These are phyloP conservation scores for Pheosia gnoma DNA, from an alignment of 2,888 invertebrate genomes.

Conservation along the genomic window DNA sequence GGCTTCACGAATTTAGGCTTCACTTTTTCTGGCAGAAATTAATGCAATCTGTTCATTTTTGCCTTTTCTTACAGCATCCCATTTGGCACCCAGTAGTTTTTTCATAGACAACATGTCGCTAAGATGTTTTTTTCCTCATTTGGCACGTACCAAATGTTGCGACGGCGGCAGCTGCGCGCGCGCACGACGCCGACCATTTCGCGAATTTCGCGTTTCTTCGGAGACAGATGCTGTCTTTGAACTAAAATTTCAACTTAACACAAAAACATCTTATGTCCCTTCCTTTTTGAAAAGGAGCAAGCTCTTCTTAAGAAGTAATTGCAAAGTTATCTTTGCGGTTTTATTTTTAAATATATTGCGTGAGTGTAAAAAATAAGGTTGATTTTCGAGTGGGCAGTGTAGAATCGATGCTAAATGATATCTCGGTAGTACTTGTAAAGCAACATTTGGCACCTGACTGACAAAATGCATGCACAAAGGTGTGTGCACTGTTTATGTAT, in stretches of 20 bases:
- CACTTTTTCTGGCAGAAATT: constrained; percentile 2
- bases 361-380: constrained; percentile 10
- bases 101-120: constrained; percentile 48
- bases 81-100: constrained; percentile 17
- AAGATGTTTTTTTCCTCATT: constrained; percentile 47
- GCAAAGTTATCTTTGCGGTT: constrained; percentile 16
- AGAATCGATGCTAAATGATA: neutral
- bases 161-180: constrained; percentile 67
- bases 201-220: constrained; percentile 69
- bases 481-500: constrained; percentile 32
- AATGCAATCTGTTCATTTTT: constrained; percentile 17
- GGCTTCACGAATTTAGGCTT: no score
- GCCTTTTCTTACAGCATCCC: constrained; percentile 16
- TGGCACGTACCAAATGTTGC: constrained; percentile 80
- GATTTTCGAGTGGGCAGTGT: neutral
- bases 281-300: constrained; percentile 17
- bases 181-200: constrained; percentile 61
- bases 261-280: constrained; percentile 40
- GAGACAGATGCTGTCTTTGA: constrained; percentile 54
- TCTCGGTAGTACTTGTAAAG: constrained; percentile 17
- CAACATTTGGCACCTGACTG: constrained; percentile 39
- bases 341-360: constrained; percentile 12
- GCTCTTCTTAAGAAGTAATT: constrained; percentile 22
- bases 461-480: constrained; percentile 30
- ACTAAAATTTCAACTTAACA: constrained; percentile 31